Base-by-base conservation (phyloP, 1,140 invertebrate species). In the Philopotamus ludificatus region DNA sequence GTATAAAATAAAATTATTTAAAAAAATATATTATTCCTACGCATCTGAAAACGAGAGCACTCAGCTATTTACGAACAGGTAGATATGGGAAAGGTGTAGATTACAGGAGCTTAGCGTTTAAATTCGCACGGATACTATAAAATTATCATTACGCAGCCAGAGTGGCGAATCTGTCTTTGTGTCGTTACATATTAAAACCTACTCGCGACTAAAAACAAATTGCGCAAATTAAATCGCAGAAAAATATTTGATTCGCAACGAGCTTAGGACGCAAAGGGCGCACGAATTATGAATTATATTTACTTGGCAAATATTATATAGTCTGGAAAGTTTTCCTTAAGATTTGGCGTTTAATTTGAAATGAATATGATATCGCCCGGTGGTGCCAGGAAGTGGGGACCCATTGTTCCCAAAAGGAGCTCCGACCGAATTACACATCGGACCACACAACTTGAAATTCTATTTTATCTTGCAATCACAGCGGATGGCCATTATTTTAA, bases 101-200 rank as follows among this genome's bases (percentile, higher is more conserved):
- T 60, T 47, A 60, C 22, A 15, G 28, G 41, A 60, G 57, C 57
- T 60, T 47, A 12, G 34, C 23, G 57, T 47, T 60, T 60, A 60
- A 60, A 60, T 60, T 60, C 26, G 57, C 28, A 60, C 42, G 57
- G 44, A 60, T 60, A 60, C 57, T 22, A 16, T 60, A 25, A 60
- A 49, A 49, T 60, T 60, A 60, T 60, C 41, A 60, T 60, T 60
- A 60, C 28, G 34, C 20, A 22, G 28, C 16, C 28, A 34, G 26
- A 3, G 47, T 10, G 51, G 39, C 25, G 28, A 57, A 28, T 20
- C 20, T 10, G 50, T 39, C 54, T 57, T 57, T 57, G 54, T 57
- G 23, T 57, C 34, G 42, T 57, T 57, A 57, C 34, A 57, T 57
- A 57, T 57, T 28, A 57, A 57, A 57, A 57, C 41, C 15, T 39